A percentile compares a stretch with the other conserved stretches of the same genome.
These are phyloP conservation scores for Myripristis murdjan DNA, from an alignment of 2,797 vertebrate species.

Conservation along the genomic window DNA sequence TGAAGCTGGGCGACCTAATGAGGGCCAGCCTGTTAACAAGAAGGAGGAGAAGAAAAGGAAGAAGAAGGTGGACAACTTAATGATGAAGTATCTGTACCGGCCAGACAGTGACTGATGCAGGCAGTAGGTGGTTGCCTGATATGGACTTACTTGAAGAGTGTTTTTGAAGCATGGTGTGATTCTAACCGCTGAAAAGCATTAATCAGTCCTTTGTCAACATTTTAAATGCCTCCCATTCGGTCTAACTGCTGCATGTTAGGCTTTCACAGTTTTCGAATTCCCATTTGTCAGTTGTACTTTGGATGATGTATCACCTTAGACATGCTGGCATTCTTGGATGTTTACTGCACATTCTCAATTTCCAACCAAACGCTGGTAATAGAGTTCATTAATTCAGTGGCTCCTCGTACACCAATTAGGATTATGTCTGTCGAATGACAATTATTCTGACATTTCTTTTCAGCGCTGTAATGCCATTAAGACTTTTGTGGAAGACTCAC, in stretches of 20 bases:
- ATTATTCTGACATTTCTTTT: constrained; percentile 24
- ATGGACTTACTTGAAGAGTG: constrained; percentile 68
- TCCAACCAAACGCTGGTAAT: neutral
- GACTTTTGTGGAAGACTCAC: constrained; percentile 23
- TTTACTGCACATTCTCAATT: constrained; percentile 3
- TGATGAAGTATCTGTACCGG: constrained; percentile 98
- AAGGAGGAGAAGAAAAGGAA: constrained; percentile 93
- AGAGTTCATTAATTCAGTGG: constrained; percentile 6
- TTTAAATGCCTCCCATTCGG: neutral
- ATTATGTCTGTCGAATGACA: constrained; percentile 1
- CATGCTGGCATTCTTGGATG: neutral
- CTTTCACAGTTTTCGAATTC: constrained; percentile 3
- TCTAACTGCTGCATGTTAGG: constrained; percentile 2
- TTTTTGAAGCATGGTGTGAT: constrained; percentile 83
- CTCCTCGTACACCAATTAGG: constrained; percentile 9
- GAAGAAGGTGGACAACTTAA: constrained; percentile 94
- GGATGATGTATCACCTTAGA: constrained; percentile 10
- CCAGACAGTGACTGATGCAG: constrained; percentile 94
- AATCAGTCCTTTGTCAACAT: neutral
- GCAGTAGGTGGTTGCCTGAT: constrained; percentile 89
- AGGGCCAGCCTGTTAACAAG: constrained; percentile 72
- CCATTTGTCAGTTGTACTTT: neutral
- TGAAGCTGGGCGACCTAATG: constrained; percentile 43
- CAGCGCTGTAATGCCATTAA: neutral
- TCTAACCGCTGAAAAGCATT: constrained; percentile 71